phyloP scores from a whole-genome alignment of 1,140 invertebrate genomes.

The Diploscapter pachys region DNA sequence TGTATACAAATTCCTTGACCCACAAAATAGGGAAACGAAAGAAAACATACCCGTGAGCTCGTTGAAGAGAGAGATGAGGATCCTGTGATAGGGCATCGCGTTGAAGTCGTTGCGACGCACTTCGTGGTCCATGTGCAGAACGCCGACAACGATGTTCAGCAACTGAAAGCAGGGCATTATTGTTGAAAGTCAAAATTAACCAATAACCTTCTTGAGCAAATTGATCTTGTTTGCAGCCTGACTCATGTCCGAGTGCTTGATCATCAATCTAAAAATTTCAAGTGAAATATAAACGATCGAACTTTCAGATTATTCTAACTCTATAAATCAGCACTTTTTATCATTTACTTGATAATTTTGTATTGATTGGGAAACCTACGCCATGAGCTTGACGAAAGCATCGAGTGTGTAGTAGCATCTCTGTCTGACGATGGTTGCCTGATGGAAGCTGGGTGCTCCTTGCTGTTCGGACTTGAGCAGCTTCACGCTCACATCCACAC shows the following conservation, averaged over 20 bases:
- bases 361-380: background rate
- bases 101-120: conserved; percentile 79
- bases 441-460: conserved; percentile 54
- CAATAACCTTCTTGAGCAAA: conserved; percentile 77
- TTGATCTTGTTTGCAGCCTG: conserved; percentile 91
- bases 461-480: conserved; percentile 65
- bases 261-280: conserved; percentile 67
- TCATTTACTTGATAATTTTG: no score
- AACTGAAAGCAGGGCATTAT: conserved; percentile 50
- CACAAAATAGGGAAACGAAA: no score
- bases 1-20: no score
- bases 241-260: conserved; percentile 79
- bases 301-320: no score
- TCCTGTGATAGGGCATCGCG: conserved; percentile 91
- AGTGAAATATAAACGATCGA: no score
- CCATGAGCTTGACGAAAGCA: conserved; percentile 55
- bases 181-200: background rate
- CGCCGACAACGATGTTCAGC: conserved; percentile 88
- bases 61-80: conserved; percentile 93
- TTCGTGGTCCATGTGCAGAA: conserved; percentile 90
- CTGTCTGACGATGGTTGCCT: conserved; percentile 68
- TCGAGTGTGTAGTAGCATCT: conserved; percentile 91
- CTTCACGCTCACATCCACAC: conserved; percentile 88
- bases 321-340: no score
- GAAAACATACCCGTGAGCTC: conserved; percentile 73